phyloP scores from a whole-genome alignment of 2,888 invertebrate genomes.

The Lycaena phlaeas region DNA sequence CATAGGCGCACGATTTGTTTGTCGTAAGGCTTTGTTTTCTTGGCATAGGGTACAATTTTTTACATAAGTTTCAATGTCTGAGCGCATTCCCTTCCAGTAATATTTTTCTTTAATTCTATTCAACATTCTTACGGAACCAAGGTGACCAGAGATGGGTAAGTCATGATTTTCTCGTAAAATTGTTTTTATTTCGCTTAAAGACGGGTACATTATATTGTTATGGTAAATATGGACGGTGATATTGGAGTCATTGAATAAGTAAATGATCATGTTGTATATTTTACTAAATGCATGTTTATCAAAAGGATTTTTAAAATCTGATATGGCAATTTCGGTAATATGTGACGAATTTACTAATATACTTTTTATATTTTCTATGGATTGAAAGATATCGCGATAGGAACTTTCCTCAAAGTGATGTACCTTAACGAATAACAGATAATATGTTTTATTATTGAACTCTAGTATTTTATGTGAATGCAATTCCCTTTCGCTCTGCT shows the following conservation, averaged over 20 bases:
- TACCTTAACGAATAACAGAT: neutral
- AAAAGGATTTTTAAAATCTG: conserved; percentile 14
- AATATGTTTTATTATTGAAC: neutral
- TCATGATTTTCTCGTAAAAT: conserved; percentile 17
- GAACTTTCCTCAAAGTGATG: neutral
- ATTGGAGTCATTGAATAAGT: conserved; percentile 10
- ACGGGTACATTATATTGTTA: conserved; percentile 10
- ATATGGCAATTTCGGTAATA: conserved; percentile 9
- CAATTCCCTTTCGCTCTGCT: conserved; percentile 11
- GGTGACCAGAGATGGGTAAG: conserved; percentile 15
- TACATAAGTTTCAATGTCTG: too few species aligned
- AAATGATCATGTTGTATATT: conserved; percentile 11
- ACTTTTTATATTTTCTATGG: neutral
- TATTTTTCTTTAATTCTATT: conserved; percentile 11
- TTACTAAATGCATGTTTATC: conserved; percentile 9
- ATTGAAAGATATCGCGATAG: neutral
- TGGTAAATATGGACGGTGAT: conserved; percentile 12
- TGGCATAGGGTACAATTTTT: too few species aligned
- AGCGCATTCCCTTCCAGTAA: conserved; percentile 5
- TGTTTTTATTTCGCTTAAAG: too few species aligned
- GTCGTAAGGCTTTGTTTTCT: too few species aligned
- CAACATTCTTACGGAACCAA: conserved; percentile 9
- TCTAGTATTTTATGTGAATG: neutral
- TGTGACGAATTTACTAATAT: neutral
- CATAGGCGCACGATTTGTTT: too few species aligned